Base-by-base conservation (phyloP, 92 coral and sea anemone species). In the Porites evermanni region DNA sequence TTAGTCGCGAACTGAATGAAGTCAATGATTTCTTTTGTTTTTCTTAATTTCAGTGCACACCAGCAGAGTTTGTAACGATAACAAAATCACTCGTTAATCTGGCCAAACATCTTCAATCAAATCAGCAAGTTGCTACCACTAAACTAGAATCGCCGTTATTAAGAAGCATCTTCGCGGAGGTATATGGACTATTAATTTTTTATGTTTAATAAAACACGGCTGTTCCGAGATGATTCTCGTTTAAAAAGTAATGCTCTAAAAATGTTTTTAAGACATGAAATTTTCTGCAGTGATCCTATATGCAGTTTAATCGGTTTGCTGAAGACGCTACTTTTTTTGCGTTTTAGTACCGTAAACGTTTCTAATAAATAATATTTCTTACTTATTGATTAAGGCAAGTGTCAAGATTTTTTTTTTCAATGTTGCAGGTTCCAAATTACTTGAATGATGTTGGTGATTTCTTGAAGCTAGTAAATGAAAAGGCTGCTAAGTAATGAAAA, bases 401-500 rank as follows among this genome's bases (percentile, higher is more conserved):
- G 38, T 29, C 38, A 29, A 0, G 24, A 29, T 29, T 29, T 1
- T 29, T 29, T 23, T 13, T 54, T 8, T 52, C 24, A n/a, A n/a
- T 53, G 4, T 80, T 78, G 58, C 72, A 95, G 98, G 93, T 95
- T 44, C 96, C 96, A 69, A 85, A 74, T 7, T 77, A 82, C 70
- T 73, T 95, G 51, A 74, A 69, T 8, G 96, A 91, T 67, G 74
- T 86, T 13, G 87, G 70, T 24, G 59, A 64, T 70, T 95, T 86
- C 85, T 79, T 93, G 7, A 77, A 19, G 44, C 81, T 90, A 64
- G 69, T 95, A 6, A 94, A 93, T 38, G 95, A 95, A 76, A 84
- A 89, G 26, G 98, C 98, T 17, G 98, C 98, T 64, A 95, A 86
- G 98, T 95, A 74, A 83, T 21, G 59, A 20, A 21, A 7, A 13